Evolutionary conservation across 2,797 vertebrate species (phyloP).

Genomic region (Merluccius polli): DNA sequence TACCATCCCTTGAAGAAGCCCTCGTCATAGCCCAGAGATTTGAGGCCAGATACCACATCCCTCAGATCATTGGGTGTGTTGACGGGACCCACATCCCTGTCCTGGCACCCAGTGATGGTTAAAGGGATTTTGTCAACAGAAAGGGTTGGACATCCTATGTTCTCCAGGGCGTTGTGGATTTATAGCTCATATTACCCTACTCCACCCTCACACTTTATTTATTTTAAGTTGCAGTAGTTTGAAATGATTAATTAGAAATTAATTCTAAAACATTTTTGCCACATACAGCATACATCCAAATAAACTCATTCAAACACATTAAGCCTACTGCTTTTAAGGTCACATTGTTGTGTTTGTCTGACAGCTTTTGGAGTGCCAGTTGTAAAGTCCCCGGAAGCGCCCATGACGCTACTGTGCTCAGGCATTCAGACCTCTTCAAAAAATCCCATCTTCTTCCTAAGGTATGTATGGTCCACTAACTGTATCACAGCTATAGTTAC

Average conservation of each 20-base stretch:
- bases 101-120: conserved; percentile 2
- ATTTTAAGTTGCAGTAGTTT: too few species aligned
- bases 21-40: neutral
- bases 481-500: neutral
- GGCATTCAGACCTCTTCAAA: neutral
- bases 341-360: neutral
- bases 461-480: neutral
- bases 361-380: neutral
- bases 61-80: neutral
- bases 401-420: neutral
- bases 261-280: too few species aligned
- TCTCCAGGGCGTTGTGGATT: neutral
- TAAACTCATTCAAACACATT: too few species aligned
- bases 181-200: too few species aligned
- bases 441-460: neutral
- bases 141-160: conserved; percentile 14
- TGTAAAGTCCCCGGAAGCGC: neutral
- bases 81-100: conserved; percentile 3
- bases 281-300: too few species aligned
- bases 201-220: too few species aligned
- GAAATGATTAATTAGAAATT: too few species aligned
- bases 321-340: neutral
- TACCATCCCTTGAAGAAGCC: neutral
- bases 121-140: neutral
- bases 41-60: neutral